phyloP scores from a whole-genome alignment of 1,140 invertebrate genomes.

The Geopemphigus sp. region DNA sequence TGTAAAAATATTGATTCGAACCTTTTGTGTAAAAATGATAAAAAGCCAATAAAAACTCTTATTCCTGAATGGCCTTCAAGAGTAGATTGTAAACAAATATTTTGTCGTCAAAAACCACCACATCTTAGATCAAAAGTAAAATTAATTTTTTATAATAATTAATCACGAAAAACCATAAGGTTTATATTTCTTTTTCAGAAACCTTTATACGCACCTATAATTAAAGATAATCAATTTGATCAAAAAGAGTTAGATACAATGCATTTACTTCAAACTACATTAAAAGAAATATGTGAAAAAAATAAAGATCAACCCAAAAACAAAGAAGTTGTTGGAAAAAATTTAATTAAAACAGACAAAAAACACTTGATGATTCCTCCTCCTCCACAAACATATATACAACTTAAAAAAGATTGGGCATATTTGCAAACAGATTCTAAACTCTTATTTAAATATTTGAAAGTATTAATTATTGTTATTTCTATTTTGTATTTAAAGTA shows the following conservation, averaged over 20 bases:
- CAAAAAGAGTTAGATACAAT: conserved; percentile 51
- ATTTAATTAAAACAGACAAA: conserved; percentile 50
- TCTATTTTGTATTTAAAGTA: neutral
- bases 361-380: conserved; percentile 54
- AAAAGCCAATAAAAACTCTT: conserved; percentile 31
- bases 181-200: conserved; percentile 55
- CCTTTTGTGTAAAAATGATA: neutral
- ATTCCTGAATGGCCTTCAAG: conserved; percentile 52
- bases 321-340: neutral
- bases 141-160: no score
- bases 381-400: conserved; percentile 61
- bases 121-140: conserved; percentile 65
- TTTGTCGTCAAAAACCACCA: conserved; percentile 63
- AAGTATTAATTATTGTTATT: conserved; percentile 53
- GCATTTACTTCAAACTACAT: conserved; percentile 43
- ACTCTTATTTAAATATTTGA: conserved; percentile 56
- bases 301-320: conserved; percentile 10
- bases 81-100: conserved; percentile 59
- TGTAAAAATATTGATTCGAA: neutral
- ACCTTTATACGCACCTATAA: conserved; percentile 57
- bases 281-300: conserved; percentile 27
- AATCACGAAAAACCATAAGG: neutral
- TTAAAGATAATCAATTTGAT: conserved; percentile 54
- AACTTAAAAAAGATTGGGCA: conserved; percentile 62
- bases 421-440: conserved; percentile 54